Conservation (phyloP, 2,113 vertebrate genomes). For the Platanista minor region DNA sequence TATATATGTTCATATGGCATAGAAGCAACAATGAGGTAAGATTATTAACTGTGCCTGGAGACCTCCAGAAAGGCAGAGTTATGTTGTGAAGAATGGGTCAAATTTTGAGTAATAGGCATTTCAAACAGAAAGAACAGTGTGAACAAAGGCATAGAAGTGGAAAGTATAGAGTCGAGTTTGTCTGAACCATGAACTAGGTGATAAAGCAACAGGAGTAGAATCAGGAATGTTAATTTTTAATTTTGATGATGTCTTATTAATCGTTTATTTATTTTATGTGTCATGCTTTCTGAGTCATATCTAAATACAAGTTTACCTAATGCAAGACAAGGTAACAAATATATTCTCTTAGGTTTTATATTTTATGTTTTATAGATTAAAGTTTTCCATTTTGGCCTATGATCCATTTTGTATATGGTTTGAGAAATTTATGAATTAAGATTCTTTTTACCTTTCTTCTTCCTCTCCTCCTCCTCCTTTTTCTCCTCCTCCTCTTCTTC, state of each 20-base stretch:
- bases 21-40: neutral
- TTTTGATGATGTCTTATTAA: neutral
- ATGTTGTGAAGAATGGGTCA: neutral
- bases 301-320: neutral
- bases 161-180: neutral
- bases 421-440: neutral
- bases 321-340: neutral
- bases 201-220: neutral
- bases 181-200: neutral
- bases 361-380: neutral
- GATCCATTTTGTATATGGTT: neutral
- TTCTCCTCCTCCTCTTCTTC: neutral
- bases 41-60: neutral
- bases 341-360: neutral
- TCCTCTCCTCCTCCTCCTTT: neutral
- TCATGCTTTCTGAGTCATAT: neutral
- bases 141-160: neutral
- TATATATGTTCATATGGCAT: neutral
- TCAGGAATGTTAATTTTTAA: neutral
- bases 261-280: neutral
- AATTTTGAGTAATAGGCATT: neutral
- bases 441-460: neutral
- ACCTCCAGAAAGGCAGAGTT: neutral
- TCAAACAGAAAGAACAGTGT: neutral
- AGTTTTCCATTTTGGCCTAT: neutral